These are phyloP conservation scores for Cynaeus angustus DNA, from an alignment of 2,888 invertebrate species.

Conservation along the genomic window DNA sequence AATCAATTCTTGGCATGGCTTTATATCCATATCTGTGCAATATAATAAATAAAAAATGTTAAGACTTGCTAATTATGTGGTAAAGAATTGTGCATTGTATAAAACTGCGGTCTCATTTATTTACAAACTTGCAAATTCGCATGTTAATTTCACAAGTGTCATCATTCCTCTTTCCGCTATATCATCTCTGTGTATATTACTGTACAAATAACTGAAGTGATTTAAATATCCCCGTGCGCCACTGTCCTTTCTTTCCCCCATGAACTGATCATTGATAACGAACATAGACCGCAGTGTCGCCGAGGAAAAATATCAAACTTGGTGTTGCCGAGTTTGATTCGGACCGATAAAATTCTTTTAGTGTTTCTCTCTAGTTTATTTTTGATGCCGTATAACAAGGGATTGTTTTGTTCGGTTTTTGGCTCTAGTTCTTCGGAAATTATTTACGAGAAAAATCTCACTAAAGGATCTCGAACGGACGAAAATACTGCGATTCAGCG, in stretches of 20 bases:
- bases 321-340: slow-evolving; percentile 55
- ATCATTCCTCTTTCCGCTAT: too few relatives aligned
- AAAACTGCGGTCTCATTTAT: too few relatives aligned
- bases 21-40: too few relatives aligned
- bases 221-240: slow-evolving; percentile 19
- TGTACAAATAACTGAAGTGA: neutral
- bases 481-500: slow-evolving; percentile 31
- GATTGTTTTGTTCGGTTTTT: slow-evolving; percentile 43
- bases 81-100: too few relatives aligned
- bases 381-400: slow-evolving; percentile 39
- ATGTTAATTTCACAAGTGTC: too few relatives aligned
- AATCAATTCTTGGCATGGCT: too few relatives aligned
- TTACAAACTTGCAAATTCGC: too few relatives aligned
- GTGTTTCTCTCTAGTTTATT: slow-evolving; percentile 47
- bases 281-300: slow-evolving; percentile 54
- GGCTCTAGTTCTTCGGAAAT: slow-evolving; percentile 35
- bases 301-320: slow-evolving; percentile 55
- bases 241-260: slow-evolving; percentile 1
- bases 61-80: too few relatives aligned
- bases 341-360: slow-evolving; percentile 55
- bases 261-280: slow-evolving; percentile 52
- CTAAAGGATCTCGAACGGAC: slow-evolving; percentile 15
- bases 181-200: too few relatives aligned
- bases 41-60: too few relatives aligned
- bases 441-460: slow-evolving; percentile 40